These are phyloP conservation scores for Misgurnus mizolepis DNA, from an alignment of 2,113 vertebrate species.

Conservation along the genomic window DNA sequence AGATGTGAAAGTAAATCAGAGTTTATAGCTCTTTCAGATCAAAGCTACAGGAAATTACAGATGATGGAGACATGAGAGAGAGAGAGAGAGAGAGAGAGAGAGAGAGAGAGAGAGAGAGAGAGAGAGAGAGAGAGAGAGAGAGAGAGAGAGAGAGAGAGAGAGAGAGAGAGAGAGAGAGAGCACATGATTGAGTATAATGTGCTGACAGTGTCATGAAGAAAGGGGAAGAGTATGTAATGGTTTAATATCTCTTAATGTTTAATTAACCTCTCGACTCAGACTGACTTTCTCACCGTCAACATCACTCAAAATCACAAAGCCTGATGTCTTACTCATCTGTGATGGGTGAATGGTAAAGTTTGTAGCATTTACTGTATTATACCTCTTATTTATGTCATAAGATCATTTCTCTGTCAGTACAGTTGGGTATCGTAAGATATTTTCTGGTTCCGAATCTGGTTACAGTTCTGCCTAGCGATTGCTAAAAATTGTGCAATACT, in stretches of 20 bases:
- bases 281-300: slow-evolving; percentile 34
- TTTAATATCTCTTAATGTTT: slow-evolving; percentile 48
- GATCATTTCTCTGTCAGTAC: neutral
- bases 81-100: neutral
- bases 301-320: slow-evolving; percentile 29
- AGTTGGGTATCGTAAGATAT: no score
- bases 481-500: no score
- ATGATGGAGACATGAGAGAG: no score
- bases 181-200: slow-evolving; percentile 32
- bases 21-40: no score
- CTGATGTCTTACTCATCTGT: slow-evolving; percentile 1
- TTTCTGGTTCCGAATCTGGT: no score
- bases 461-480: no score
- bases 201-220: slow-evolving; percentile 31
- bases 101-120: neutral
- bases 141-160: no score
- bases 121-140: neutral
- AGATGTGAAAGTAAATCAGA: no score
- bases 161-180: neutral
- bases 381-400: neutral
- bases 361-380: neutral
- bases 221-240: slow-evolving; percentile 20
- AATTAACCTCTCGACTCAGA: slow-evolving; percentile 42
- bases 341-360: neutral
- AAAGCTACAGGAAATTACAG: no score